Conservation (phyloP, 2,113 vertebrate genomes). For the Eptesicus fuscus region DNA sequence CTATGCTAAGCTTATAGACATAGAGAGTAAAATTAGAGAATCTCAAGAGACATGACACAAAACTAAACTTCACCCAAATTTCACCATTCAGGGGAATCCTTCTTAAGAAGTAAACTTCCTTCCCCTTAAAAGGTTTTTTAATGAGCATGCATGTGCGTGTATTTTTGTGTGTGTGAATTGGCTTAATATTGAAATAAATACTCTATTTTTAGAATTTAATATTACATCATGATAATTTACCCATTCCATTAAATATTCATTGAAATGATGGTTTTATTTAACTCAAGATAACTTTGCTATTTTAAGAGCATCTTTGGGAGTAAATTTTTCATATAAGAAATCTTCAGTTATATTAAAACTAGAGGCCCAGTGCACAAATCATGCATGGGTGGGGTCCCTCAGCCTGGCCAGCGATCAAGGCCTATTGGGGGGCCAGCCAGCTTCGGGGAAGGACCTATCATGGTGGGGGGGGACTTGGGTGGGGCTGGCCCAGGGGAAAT, state of each 20-base stretch:
- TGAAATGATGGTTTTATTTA: neutral
- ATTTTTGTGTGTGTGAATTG: neutral
- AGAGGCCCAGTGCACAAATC: too few species aligned
- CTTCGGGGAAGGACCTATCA: too few species aligned
- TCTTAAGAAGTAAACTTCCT: neutral
- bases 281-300: neutral
- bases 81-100: neutral
- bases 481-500: too few species aligned
- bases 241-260: neutral
- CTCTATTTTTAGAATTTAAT: neutral
- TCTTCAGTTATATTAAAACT: neutral
- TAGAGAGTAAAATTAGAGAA: neutral
- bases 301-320: neutral
- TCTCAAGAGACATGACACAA: neutral
- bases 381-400: too few species aligned
- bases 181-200: neutral
- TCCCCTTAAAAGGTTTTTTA: neutral
- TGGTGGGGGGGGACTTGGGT: too few species aligned
- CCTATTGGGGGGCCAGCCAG: too few species aligned
- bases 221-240: neutral
- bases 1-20: neutral
- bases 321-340: neutral
- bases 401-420: too few species aligned
- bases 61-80: neutral
- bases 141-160: neutral